These are phyloP conservation scores for Dendroctonus ponderosae DNA, from an alignment of 1,140 invertebrate genomes.

Conservation along the genomic window DNA sequence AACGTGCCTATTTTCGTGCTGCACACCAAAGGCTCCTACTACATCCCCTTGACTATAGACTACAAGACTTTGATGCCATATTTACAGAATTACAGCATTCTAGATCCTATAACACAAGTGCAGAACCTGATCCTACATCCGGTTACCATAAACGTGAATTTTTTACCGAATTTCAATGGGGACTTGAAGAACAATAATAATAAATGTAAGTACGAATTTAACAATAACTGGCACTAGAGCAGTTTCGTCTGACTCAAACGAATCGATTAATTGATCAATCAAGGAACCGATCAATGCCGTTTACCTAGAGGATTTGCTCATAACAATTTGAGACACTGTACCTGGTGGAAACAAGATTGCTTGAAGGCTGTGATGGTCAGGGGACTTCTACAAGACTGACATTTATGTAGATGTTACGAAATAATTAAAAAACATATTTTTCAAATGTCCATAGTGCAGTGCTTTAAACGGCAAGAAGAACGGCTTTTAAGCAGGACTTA, in stretches of 20 bases:
- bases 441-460: constrained; percentile 1
- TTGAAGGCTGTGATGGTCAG: constrained; percentile 44
- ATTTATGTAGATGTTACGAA: constrained; percentile 9
- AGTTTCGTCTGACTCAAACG: not conserved
- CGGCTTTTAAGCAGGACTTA: no score
- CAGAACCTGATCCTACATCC: constrained; percentile 77
- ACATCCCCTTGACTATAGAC: constrained; percentile 87
- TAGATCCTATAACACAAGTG: constrained; percentile 57
- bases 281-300: not conserved
- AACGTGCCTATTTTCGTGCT: constrained; percentile 77
- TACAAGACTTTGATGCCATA: constrained; percentile 70
- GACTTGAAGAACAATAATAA: constrained; percentile 11
- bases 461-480: no score
- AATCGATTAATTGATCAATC: not conserved
- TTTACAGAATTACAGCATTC: constrained; percentile 60
- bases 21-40: constrained; percentile 84
- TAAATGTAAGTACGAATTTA: constrained; percentile 39
- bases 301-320: not conserved
- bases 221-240: constrained; percentile 36
- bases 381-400: constrained; percentile 42
- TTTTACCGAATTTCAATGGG: constrained; percentile 49
- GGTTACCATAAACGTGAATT: constrained; percentile 88
- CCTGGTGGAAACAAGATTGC: constrained; percentile 18
- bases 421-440: constrained; percentile 17
- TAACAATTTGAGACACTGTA: not conserved